Percentiles rank a stretch among this genome's conserved stretches.
Evolutionary conservation across 2,888 invertebrate species (phyloP).

Genomic region (Acleris sparsana): DNA sequence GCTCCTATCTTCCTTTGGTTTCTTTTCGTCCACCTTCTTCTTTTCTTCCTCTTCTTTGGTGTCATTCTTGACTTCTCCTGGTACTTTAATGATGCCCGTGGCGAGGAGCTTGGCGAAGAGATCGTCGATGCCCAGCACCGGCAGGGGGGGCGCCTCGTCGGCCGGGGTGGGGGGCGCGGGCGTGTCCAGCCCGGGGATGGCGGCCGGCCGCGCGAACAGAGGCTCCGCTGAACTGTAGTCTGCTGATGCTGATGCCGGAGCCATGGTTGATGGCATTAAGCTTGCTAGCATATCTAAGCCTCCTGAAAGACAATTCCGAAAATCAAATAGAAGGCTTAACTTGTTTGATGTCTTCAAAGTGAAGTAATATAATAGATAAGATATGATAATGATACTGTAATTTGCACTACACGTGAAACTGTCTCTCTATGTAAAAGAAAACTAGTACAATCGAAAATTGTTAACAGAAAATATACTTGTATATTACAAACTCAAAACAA

Average conservation of each 20-base stretch:
- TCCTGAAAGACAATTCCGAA: slow-evolving; percentile 55
- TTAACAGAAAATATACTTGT: neutral
- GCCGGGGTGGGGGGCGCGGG: slow-evolving; percentile 39
- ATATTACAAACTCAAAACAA: too few species aligned
- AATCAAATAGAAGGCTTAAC: too few species aligned
- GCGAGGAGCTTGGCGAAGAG: slow-evolving; percentile 93
- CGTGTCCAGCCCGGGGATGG: slow-evolving; percentile 69
- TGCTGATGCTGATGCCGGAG: slow-evolving; percentile 81
- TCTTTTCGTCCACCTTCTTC: slow-evolving; percentile 49
- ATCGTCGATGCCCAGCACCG: slow-evolving; percentile 85
- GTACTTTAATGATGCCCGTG: slow-evolving; percentile 81
- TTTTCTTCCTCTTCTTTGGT: slow-evolving; percentile 49
- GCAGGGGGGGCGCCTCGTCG: slow-evolving; percentile 45
- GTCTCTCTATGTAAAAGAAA: too few species aligned
- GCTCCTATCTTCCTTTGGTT: slow-evolving; percentile 62
- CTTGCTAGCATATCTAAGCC: slow-evolving; percentile 86
- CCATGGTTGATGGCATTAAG: slow-evolving; percentile 85
- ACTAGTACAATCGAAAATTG: too few species aligned
- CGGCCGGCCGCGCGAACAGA: slow-evolving; percentile 53
- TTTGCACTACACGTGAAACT: too few species aligned
- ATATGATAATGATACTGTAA: too few species aligned
- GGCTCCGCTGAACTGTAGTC: slow-evolving; percentile 83
- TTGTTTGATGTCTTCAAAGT: too few species aligned
- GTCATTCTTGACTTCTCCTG: slow-evolving; percentile 25
- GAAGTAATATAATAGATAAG: too few species aligned